Percentiles rank a stretch among this genome's conserved stretches.
Conservation (phyloP, 1,140 invertebrate genomes). For the Caenorhabditis tropicalis region DNA sequence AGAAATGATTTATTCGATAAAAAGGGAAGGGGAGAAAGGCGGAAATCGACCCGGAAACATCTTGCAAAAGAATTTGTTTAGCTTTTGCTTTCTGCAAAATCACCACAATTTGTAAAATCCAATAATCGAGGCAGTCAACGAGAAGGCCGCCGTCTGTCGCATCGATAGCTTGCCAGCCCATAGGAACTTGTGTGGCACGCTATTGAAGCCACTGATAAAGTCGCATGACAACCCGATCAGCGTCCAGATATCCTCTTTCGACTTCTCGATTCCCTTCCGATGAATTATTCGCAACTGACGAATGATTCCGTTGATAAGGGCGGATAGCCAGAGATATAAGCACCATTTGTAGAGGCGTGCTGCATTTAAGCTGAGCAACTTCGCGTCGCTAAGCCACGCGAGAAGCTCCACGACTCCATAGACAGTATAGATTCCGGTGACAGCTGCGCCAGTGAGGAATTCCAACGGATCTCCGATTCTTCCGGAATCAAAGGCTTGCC, state of each 20-base stretch:
- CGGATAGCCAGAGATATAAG: constrained; percentile 60
- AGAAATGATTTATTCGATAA: too few species aligned
- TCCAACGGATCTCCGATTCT: constrained; percentile 49
- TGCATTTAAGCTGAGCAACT: constrained; percentile 50
- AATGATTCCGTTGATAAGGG: constrained; percentile 55
- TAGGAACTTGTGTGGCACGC: constrained; percentile 46
- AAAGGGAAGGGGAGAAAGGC: neutral
- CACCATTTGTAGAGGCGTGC: constrained; percentile 56
- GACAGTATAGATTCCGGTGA: constrained; percentile 60
- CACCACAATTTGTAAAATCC: constrained; percentile 58
- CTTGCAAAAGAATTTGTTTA: too few species aligned
- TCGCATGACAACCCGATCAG: constrained; percentile 50
- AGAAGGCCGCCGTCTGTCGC: constrained; percentile 52
- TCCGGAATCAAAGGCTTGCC: neutral
- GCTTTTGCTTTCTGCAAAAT: neutral
- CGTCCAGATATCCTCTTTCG: constrained; percentile 48
- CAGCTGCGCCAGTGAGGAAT: constrained; percentile 46
- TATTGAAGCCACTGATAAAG: constrained; percentile 46
- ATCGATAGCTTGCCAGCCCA: constrained; percentile 58
- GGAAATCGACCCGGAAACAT: too few species aligned
- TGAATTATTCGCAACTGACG: constrained; percentile 41
- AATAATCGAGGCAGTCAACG: constrained; percentile 57
- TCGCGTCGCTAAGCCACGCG: constrained; percentile 60
- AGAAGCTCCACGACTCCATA: constrained; percentile 58
- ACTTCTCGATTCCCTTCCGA: constrained; percentile 50